Conservation (phyloP, 2,888 invertebrate species). For the Syrista parreyssii region DNA sequence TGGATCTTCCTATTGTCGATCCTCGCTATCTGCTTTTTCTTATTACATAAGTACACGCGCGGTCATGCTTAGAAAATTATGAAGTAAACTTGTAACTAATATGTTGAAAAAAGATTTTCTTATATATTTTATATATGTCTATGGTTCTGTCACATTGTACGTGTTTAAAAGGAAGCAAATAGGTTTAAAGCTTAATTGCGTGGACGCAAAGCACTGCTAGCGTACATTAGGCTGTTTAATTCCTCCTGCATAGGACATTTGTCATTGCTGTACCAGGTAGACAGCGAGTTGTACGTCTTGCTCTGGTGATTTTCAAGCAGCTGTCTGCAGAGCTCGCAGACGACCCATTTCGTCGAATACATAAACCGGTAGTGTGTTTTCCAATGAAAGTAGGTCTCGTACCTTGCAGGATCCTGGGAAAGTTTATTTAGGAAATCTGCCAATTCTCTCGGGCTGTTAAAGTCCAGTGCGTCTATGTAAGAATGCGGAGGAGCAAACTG, state of each 20-base stretch:
- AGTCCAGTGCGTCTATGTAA: slow-evolving; percentile 75
- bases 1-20: no score
- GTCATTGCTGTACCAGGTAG: slow-evolving; percentile 42
- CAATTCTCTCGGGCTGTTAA: slow-evolving; percentile 69
- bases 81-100: no score
- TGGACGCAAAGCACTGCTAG: no score
- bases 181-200: no score
- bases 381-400: slow-evolving; percentile 77
- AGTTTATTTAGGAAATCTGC: slow-evolving; percentile 70
- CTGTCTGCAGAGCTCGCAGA: slow-evolving; percentile 71
- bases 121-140: no score
- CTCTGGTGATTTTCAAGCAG: slow-evolving; percentile 45
- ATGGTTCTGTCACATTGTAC: no score
- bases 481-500: slow-evolving; percentile 72
- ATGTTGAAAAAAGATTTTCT: no score
- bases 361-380: slow-evolving; percentile 69
- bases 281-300: slow-evolving; percentile 34
- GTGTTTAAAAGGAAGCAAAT: no score
- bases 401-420: slow-evolving; percentile 69
- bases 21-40: no score
- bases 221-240: slow-evolving; percentile 18
- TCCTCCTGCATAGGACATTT: slow-evolving; percentile 45
- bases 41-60: no score
- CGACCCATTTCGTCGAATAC: slow-evolving; percentile 67
- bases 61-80: no score